phyloP scores from a whole-genome alignment of 2,797 vertebrate genomes.

The Loriculus beryllinus region DNA sequence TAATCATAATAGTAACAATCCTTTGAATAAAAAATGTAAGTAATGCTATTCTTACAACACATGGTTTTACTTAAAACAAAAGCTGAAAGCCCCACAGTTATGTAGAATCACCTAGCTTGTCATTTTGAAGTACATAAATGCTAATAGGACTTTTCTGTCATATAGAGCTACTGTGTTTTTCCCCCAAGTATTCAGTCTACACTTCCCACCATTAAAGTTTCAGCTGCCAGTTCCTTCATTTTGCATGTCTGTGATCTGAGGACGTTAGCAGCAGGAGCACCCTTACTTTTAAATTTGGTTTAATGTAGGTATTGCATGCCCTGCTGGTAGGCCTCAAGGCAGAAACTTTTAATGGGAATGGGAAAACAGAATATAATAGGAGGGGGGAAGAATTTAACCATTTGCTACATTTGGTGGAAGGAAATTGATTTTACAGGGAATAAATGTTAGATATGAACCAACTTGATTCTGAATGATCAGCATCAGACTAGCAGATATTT shows the following conservation, averaged over 20 bases:
- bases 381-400: slow-evolving; percentile 35
- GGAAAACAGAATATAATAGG: slow-evolving; percentile 63
- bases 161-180: slow-evolving; percentile 54
- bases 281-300: slow-evolving; percentile 82
- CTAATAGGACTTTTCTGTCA: slow-evolving; percentile 71
- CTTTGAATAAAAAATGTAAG: neutral
- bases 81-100: neutral
- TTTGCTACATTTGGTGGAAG: slow-evolving; percentile 35
- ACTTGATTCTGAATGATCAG: neutral
- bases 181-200: slow-evolving; percentile 63
- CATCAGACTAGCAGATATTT: neutral
- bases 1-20: neutral
- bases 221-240: slow-evolving; percentile 79
- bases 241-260: slow-evolving; percentile 80
- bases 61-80: slow-evolving; percentile 43
- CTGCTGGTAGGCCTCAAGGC: slow-evolving; percentile 80
- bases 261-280: slow-evolving; percentile 78
- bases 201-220: slow-evolving; percentile 76
- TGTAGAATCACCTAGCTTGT: slow-evolving; percentile 11
- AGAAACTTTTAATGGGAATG: slow-evolving; percentile 72
- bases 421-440: slow-evolving; percentile 6
- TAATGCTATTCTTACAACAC: neutral
- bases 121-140: slow-evolving; percentile 61
- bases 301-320: slow-evolving; percentile 78
- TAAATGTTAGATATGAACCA: neutral